Evolutionary conservation across 2,113 vertebrate genomes (phyloP).

Genomic region (Riparia riparia): DNA sequence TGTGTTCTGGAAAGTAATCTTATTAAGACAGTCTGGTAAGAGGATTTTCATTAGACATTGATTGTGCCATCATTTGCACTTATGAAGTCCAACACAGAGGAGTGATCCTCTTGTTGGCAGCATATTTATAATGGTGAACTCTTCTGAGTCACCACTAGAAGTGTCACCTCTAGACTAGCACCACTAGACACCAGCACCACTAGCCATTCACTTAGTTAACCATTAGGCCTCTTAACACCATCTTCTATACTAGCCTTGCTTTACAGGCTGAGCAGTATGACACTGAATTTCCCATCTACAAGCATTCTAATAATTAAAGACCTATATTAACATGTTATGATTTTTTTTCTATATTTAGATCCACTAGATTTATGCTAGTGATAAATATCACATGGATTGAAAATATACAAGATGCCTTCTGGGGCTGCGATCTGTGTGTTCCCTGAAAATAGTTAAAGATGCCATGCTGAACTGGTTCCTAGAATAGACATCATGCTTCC

Average conservation of each 20-base stretch:
- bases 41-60: conserved; percentile 41
- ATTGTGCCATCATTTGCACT: conserved; percentile 20
- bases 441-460: neutral
- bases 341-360: neutral
- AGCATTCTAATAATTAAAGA: neutral
- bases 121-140: neutral
- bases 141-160: neutral
- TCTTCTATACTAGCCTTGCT: neutral
- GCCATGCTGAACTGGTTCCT: conserved; percentile 9
- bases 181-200: neutral
- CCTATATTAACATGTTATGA: neutral
- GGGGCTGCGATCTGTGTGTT: neutral
- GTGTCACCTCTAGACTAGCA: neutral
- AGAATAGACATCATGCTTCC: neutral
- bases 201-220: neutral
- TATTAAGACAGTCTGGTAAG: conserved; percentile 40
- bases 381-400: neutral
- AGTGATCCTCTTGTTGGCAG: neutral
- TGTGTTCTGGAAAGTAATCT: conserved; percentile 22
- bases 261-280: neutral
- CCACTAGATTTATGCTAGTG: neutral
- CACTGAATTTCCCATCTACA: neutral
- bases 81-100: conserved; percentile 2
- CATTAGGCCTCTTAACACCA: neutral
- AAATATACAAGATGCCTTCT: neutral